Percentiles rank a stretch among this genome's conserved stretches.
Conservation (phyloP, 2,888 invertebrate genomes). For the Nomada fabriciana region DNA sequence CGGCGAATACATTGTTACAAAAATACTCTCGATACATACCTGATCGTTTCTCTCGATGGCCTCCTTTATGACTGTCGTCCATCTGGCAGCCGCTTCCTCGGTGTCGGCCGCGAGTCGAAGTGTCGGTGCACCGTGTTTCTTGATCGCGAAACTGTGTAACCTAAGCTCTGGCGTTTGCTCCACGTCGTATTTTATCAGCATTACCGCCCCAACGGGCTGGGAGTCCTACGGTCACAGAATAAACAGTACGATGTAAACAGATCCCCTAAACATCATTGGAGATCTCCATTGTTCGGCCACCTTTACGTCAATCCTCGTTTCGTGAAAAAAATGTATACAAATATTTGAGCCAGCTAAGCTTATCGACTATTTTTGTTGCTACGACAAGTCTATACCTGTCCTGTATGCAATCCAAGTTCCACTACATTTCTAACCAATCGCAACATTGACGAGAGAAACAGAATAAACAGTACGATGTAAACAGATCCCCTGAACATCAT, state of each 20-base stretch:
- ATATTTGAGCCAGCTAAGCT: too few relatives aligned
- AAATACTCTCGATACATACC: conserved; percentile 81
- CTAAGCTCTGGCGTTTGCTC: conserved; percentile 88
- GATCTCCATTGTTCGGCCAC: too few relatives aligned
- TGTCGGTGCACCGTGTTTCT: conserved; percentile 89
- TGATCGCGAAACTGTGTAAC: conserved; percentile 89
- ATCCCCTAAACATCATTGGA: too few relatives aligned
- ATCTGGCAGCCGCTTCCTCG: conserved; percentile 89
- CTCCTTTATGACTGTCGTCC: conserved; percentile 91
- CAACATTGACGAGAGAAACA: too few relatives aligned
- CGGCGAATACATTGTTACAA: not conserved
- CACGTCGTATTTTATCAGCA: conserved; percentile 93
- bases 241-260: too few relatives aligned
- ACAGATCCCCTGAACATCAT: too few relatives aligned
- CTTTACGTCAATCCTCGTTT: too few relatives aligned
- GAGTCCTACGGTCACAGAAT: conserved; percentile 87
- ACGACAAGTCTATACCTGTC: too few relatives aligned
- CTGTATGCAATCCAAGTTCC: too few relatives aligned
- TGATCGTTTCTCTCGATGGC: conserved; percentile 91
- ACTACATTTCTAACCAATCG: too few relatives aligned
- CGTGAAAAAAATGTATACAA: too few relatives aligned
- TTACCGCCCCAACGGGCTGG: conserved; percentile 95
- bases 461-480: not conserved
- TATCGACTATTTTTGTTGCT: too few relatives aligned
- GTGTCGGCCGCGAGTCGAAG: conserved; percentile 93